A percentile compares a stretch with the other conserved stretches of the same genome.
Evolutionary conservation across 2,888 invertebrate species (phyloP).

Genomic region (Scaptomyza caliginosa): DNA sequence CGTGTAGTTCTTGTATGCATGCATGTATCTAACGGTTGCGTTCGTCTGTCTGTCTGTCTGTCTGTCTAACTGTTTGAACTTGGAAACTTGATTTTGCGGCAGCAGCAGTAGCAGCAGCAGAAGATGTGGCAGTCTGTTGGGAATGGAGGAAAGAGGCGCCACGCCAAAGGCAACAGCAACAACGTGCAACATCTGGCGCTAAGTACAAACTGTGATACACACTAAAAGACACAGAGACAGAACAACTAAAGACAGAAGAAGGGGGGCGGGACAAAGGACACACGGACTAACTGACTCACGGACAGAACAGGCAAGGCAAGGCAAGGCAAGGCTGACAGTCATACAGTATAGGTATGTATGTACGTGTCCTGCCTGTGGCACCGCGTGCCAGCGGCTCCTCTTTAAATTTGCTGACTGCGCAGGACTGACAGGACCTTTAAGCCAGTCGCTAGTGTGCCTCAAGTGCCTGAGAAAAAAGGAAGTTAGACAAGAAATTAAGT

Average conservation of each 20-base stretch:
- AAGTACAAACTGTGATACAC: slow-evolving; percentile 79
- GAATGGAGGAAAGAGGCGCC: slow-evolving; percentile 29
- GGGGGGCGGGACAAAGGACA: slow-evolving; percentile 19
- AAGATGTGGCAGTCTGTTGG: slow-evolving; percentile 21
- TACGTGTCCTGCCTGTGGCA: slow-evolving; percentile 32
- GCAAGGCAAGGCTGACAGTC: slow-evolving; percentile 10
- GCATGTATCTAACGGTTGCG: slow-evolving; percentile 9
- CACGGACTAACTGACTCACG: slow-evolving; percentile 18
- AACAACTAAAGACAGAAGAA: slow-evolving; percentile 30
- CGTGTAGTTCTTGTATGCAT: slow-evolving; percentile 18
- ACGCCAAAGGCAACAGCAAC: slow-evolving; percentile 27
- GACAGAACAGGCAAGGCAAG: slow-evolving; percentile 1
- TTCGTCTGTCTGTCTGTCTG: slow-evolving; percentile 31
- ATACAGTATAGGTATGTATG: not conserved
- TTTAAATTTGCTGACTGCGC: slow-evolving; percentile 69
- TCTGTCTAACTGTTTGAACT: slow-evolving; percentile 72
- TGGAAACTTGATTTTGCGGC: slow-evolving; percentile 76
- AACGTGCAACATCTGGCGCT: slow-evolving; percentile 74
- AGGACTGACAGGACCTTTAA: slow-evolving; percentile 54
- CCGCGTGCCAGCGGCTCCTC: slow-evolving; percentile 65
- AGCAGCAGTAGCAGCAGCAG: slow-evolving; percentile 13
- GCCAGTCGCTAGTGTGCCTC: slow-evolving; percentile 26
- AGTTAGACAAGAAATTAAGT: slow-evolving; percentile 64
- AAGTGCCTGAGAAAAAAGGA: slow-evolving; percentile 64
- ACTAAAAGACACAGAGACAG: slow-evolving; percentile 24